These are phyloP conservation scores for Uropetala carovei DNA, from an alignment of 2,888 invertebrate species.

Conservation along the genomic window DNA sequence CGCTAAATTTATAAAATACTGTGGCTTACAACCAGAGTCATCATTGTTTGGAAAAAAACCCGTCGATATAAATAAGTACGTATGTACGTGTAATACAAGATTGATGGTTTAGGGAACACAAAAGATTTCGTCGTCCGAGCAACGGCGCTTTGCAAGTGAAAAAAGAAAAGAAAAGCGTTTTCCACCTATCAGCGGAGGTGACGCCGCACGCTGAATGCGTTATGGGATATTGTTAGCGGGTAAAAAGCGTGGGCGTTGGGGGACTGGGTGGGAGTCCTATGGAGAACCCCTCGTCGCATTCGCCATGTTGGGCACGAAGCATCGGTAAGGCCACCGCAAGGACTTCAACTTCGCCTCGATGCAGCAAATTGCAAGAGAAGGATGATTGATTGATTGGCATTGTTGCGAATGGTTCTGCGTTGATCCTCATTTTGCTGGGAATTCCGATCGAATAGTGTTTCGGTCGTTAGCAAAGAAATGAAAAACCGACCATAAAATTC, in stretches of 20 bases:
- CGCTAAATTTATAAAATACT: neutral
- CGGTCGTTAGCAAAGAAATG: no score
- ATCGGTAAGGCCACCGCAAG: neutral
- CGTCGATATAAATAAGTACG: slow-evolving; percentile 9
- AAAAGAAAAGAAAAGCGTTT: neutral
- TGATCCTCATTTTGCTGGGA: neutral
- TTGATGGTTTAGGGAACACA: neutral
- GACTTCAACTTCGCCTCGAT: neutral
- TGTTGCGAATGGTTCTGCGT: neutral
- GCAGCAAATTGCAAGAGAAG: neutral
- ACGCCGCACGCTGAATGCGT: neutral
- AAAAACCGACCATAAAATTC: no score
- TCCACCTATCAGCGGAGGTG: neutral
- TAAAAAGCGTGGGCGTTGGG: neutral
- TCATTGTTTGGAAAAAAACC: neutral
- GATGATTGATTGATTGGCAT: neutral
- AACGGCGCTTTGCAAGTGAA: neutral
- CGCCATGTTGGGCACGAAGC: neutral
- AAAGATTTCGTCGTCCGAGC: slow-evolving; percentile 2
- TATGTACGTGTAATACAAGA: neutral
- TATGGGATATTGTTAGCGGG: neutral
- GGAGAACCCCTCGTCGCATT: neutral
- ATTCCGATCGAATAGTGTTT: neutral
- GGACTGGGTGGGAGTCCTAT: neutral
- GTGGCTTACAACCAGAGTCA: neutral